Evolutionary conservation across 2,888 invertebrate genomes (phyloP).

Genomic region (Nemapogon koenigi): DNA sequence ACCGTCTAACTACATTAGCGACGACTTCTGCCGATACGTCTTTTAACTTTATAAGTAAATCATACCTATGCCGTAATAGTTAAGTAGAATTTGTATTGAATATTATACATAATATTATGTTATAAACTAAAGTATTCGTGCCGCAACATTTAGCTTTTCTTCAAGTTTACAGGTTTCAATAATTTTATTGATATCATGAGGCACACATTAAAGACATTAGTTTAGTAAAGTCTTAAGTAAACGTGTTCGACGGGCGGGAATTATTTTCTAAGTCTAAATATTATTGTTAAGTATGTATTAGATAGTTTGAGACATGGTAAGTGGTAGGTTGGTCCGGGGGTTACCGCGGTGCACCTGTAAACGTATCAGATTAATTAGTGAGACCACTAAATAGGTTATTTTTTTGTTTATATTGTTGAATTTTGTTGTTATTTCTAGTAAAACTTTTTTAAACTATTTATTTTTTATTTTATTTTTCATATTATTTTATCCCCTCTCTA

Average conservation of each 20-base stretch:
- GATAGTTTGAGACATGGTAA: too few relatives aligned
- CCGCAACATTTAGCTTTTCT: too few relatives aligned
- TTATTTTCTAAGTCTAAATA: constrained; percentile 56
- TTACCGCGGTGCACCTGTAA: too few relatives aligned
- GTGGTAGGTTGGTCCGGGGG: too few relatives aligned
- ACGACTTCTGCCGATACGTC: constrained; percentile 38
- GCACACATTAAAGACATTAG: constrained; percentile 33
- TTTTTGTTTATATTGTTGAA: constrained; percentile 47
- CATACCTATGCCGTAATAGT: too few relatives aligned
- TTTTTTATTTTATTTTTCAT: constrained; percentile 24
- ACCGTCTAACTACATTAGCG: constrained; percentile 43
- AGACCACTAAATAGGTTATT: constrained; percentile 27
- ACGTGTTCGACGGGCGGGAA: constrained; percentile 59
- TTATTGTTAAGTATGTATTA: constrained; percentile 54
- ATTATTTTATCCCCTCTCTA: constrained; percentile 36
- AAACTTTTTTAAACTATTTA: constrained; percentile 34
- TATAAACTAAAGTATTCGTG: too few relatives aligned
- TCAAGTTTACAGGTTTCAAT: too few relatives aligned
- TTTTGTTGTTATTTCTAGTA: constrained; percentile 40
- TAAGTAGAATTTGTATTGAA: too few relatives aligned
- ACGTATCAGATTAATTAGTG: constrained; percentile 29
- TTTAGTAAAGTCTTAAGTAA: constrained; percentile 54
- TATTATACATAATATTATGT: too few relatives aligned
- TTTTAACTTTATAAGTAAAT: too few relatives aligned
- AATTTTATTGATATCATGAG: constrained; percentile 17